Evolutionary conservation across 1,140 invertebrate genomes (phyloP).

Genomic region (Oscheius sp.): DNA sequence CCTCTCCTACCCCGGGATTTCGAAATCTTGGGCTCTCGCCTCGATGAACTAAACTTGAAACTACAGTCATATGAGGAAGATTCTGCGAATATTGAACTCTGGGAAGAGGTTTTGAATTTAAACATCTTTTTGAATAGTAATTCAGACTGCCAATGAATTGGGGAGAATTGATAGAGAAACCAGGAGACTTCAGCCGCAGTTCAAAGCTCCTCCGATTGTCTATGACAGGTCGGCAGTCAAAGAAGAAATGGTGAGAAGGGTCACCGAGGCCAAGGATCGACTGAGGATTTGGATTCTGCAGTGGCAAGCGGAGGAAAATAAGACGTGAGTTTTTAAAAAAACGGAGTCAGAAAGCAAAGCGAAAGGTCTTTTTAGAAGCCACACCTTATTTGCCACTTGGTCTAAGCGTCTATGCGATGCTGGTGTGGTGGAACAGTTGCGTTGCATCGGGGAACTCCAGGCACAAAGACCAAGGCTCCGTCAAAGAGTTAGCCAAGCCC

Average conservation of each 20-base stretch:
- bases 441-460: slow-evolving; percentile 15
- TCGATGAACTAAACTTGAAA: too few species aligned
- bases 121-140: too few species aligned
- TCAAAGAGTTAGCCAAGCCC: not conserved
- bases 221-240: slow-evolving; percentile 20
- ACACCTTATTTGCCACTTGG: not conserved
- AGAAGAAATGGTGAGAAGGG: not conserved
- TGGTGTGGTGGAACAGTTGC: slow-evolving; percentile 8
- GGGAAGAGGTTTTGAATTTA: too few species aligned
- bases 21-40: not conserved
- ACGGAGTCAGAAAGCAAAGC: too few species aligned
- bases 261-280: slow-evolving; percentile 2
- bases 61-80: too few species aligned
- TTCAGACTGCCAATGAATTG: too few species aligned
- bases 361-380: not conserved
- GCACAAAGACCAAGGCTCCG: not conserved
- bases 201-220: not conserved
- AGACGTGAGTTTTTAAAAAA: not conserved
- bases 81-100: too few species aligned
- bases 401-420: not conserved
- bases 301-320: not conserved
- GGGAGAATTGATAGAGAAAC: too few species aligned
- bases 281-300: not conserved
- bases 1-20: not conserved
- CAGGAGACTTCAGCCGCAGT: not conserved